Percentiles rank a stretch among this genome's conserved stretches.
Evolutionary conservation across 2,797 vertebrate genomes (phyloP).

Genomic region (Spinus olivaceus): DNA sequence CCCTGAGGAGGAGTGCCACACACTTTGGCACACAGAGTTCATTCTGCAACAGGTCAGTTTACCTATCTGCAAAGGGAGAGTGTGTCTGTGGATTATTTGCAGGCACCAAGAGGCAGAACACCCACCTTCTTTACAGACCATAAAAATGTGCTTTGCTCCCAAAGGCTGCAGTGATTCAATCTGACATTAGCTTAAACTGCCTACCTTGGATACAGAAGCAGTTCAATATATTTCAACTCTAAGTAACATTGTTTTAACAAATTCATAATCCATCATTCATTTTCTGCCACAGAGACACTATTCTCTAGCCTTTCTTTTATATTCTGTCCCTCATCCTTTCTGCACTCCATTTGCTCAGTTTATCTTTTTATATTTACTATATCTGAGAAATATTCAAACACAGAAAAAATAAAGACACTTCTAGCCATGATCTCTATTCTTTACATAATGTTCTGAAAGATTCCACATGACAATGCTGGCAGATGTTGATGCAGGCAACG

Average conservation of each 20-base stretch:
- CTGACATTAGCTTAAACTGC: background rate
- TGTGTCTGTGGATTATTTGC: background rate
- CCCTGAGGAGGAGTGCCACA: background rate
- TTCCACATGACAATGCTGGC: slow-evolving; percentile 42
- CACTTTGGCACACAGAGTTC: background rate
- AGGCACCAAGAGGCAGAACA: background rate
- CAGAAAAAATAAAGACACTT: slow-evolving; percentile 19
- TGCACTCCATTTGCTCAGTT: background rate
- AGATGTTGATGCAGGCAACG: slow-evolving; percentile 23
- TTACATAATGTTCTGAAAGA: slow-evolving; percentile 46
- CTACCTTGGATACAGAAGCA: background rate
- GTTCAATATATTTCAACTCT: background rate
- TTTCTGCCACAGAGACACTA: background rate
- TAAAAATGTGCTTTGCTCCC: background rate
- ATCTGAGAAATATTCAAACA: slow-evolving; percentile 32
- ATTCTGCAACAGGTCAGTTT: background rate
- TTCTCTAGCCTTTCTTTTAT: background rate
- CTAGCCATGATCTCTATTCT: slow-evolving; percentile 39
- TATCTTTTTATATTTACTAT: slow-evolving; percentile 29
- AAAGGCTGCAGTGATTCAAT: background rate
- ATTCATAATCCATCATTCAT: background rate
- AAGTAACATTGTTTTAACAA: background rate
- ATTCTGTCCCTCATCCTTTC: background rate
- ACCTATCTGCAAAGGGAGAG: background rate
- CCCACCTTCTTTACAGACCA: background rate